These are phyloP conservation scores for Synodontis membranacea DNA, from an alignment of 2,113 vertebrate species.

Conservation along the genomic window DNA sequence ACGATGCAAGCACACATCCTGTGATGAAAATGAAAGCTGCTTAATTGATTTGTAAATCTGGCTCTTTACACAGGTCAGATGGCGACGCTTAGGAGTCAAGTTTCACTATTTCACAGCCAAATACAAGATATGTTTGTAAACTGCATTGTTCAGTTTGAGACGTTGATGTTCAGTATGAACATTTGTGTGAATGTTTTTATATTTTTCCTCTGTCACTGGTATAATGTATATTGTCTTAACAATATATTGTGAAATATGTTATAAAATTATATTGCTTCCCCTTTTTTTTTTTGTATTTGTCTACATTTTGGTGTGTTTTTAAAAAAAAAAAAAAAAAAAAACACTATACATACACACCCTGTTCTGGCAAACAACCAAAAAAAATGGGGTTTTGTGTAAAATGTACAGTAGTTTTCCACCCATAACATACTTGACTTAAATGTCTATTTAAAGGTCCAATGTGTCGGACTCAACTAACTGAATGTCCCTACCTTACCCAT, in stretches of 20 bases:
- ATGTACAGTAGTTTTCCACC: not conserved
- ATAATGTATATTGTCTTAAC: conserved; percentile 22
- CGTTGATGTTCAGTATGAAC: not conserved
- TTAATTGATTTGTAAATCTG: conserved; percentile 34
- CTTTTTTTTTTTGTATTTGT: not conserved
- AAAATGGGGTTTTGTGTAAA: not conserved
- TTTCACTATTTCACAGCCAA: conserved; percentile 23
- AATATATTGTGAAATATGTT: conserved; percentile 29
- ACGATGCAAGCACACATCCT: not conserved
- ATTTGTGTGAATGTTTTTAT: not conserved
- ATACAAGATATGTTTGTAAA: conserved; percentile 11
- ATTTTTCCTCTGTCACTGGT: not conserved
- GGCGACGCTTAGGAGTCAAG: not conserved
- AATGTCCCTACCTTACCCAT: too few relatives aligned
- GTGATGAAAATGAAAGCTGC: conserved; percentile 19
- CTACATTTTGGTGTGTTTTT: not conserved
- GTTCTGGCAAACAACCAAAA: not conserved
- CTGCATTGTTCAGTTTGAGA: not conserved
- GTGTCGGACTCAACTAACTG: too few relatives aligned
- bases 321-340: not conserved
- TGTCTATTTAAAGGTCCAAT: too few relatives aligned
- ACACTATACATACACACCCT: not conserved
- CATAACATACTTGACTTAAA: not conserved
- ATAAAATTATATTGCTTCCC: not conserved
- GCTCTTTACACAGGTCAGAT: conserved; percentile 2